Evolutionary conservation across 1,140 invertebrate genomes (phyloP).

Genomic region (Eulimnadia texana): DNA sequence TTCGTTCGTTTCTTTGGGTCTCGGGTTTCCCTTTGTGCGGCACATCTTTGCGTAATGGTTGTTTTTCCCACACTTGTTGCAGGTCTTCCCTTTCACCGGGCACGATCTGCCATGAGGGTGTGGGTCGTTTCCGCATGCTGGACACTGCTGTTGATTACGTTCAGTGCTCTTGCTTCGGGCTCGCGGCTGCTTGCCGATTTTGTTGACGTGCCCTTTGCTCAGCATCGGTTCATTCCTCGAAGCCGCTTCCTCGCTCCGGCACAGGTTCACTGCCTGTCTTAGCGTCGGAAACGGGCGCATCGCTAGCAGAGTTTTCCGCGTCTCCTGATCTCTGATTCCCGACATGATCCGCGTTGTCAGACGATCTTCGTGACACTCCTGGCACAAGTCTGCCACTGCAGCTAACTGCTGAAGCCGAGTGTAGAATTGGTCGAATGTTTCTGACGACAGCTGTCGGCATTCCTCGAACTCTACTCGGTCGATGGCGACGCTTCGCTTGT

Average conservation of each 20-base stretch:
- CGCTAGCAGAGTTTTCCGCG: not conserved
- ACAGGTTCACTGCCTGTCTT: not conserved
- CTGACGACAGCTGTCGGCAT: not conserved
- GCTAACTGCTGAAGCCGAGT: not conserved
- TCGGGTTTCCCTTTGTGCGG: not conserved
- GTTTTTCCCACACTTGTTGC: not conserved
- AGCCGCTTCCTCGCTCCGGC: conserved; percentile 5
- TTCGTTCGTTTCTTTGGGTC: not conserved
- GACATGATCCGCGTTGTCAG: conserved; percentile 5
- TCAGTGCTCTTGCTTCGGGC: not conserved
- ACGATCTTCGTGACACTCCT: not conserved
- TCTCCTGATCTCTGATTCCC: conserved; percentile 6
- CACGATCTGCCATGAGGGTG: not conserved
- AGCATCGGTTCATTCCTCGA: conserved; percentile 15
- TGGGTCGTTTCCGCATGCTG: not conserved
- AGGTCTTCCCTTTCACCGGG: not conserved
- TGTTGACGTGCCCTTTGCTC: not conserved
- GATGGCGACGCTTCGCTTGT: not conserved
- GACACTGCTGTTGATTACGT: not conserved
- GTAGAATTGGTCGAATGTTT: not conserved
- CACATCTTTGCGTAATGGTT: not conserved
- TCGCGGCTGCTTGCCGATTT: not conserved
- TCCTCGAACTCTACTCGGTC: not conserved
- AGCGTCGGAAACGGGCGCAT: conserved; percentile 9
- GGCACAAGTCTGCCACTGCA: not conserved